phyloP scores from a whole-genome alignment of 2,113 vertebrate genomes.

The Uria lomvia region DNA sequence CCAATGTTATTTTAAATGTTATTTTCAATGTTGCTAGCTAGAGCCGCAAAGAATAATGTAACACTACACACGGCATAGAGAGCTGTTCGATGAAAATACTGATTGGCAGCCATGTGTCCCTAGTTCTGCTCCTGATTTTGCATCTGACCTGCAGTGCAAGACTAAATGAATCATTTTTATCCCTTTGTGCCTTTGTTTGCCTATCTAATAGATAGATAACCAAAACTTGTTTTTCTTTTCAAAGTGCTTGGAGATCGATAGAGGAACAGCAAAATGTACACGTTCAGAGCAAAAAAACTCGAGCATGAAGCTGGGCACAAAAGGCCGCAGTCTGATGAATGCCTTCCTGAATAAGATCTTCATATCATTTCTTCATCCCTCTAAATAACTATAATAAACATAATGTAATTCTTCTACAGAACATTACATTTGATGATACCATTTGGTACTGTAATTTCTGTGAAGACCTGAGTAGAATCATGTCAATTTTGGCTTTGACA shows the following conservation, averaged over 20 bases:
- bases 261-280: neutral
- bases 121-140: neutral
- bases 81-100: neutral
- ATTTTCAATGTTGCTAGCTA: neutral
- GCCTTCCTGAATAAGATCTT: neutral
- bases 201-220: neutral
- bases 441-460: neutral
- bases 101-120: neutral
- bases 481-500: neutral
- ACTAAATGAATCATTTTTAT: neutral
- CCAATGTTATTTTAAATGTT: neutral
- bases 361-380: neutral
- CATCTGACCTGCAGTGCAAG: neutral
- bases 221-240: neutral
- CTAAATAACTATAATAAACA: slow-evolving; percentile 6
- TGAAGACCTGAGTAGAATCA: neutral
- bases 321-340: neutral
- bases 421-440: neutral
- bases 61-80: neutral
- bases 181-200: neutral
- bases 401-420: neutral
- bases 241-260: neutral
- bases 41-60: neutral
- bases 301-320: neutral
- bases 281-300: neutral